Conservation (phyloP, 2,888 invertebrate species). For the Phyllotreta striolata region DNA sequence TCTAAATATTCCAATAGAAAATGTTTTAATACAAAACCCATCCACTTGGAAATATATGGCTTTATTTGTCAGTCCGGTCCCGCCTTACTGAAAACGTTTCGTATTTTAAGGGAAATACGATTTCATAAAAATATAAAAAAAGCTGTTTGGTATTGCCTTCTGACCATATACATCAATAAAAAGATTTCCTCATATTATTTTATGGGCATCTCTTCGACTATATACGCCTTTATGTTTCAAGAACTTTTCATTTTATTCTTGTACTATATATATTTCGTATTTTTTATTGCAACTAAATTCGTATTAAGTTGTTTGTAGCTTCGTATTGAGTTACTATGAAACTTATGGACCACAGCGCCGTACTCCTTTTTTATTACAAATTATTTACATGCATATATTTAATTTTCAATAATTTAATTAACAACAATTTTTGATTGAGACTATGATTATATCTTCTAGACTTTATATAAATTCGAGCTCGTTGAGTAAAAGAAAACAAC, state of each 20-base stretch:
- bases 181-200: conserved; percentile 49
- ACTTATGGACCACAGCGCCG: conserved; percentile 1
- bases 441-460: too few relatives aligned
- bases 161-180: conserved; percentile 48
- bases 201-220: conserved; percentile 45
- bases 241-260: conserved; percentile 42
- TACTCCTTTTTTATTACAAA: too few relatives aligned
- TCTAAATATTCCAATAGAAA: conserved; percentile 9
- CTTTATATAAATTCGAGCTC: too few relatives aligned
- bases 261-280: conserved; percentile 30
- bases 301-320: conserved; percentile 36
- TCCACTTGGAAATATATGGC: conserved; percentile 15
- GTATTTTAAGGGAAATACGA: conserved; percentile 39
- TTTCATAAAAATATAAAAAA: conserved; percentile 46
- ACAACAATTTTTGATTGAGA: too few relatives aligned
- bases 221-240: conserved; percentile 39
- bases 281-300: conserved; percentile 37
- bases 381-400: too few relatives aligned
- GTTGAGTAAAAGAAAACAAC: too few relatives aligned
- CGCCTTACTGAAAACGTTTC: conserved; percentile 14
- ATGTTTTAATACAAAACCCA: conserved; percentile 18
- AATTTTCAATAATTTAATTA: too few relatives aligned
- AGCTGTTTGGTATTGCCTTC: conserved; percentile 45
- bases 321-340: conserved; percentile 34
- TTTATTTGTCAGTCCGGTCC: conserved; percentile 21